phyloP scores from a whole-genome alignment of 2,797 vertebrate genomes.

The Simalia tracyae region DNA sequence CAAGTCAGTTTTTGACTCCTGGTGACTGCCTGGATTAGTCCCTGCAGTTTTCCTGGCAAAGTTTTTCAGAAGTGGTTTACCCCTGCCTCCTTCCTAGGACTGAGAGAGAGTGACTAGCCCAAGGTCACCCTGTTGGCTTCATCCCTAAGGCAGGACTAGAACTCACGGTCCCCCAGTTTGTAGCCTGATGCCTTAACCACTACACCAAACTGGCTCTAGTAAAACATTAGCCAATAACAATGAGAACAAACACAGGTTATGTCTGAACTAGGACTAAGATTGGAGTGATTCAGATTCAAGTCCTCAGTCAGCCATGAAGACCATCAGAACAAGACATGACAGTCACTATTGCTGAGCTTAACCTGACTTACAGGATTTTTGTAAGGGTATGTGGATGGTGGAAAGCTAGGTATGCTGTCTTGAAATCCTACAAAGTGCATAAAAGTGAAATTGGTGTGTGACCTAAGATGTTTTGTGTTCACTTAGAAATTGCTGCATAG shows the following conservation, averaged over 20 bases:
- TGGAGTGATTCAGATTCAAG: not conserved
- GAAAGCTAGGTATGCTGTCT: not conserved
- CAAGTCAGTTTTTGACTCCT: not conserved
- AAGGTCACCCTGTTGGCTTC: not conserved
- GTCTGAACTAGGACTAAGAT: not conserved
- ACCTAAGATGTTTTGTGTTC: not conserved
- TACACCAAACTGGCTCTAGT: not conserved
- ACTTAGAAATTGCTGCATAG: not conserved
- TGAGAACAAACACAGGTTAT: not conserved
- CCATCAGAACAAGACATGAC: too few relatives aligned
- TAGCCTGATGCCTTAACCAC: not conserved
- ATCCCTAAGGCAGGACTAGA: not conserved
- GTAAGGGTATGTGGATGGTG: not conserved
- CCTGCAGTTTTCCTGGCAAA: not conserved
- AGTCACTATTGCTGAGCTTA: not conserved
- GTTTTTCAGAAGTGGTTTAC: not conserved
- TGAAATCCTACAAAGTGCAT: not conserved
- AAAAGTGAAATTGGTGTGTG: not conserved
- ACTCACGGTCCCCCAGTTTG: not conserved
- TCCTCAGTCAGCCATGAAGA: not conserved
- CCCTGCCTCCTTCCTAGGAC: not conserved
- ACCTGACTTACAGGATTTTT: not conserved
- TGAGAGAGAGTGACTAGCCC: not conserved
- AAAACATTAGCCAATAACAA: not conserved
- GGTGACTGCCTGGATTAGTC: not conserved